Evolutionary conservation across 2,888 invertebrate species (phyloP).

Genomic region (Acleris emargana): DNA sequence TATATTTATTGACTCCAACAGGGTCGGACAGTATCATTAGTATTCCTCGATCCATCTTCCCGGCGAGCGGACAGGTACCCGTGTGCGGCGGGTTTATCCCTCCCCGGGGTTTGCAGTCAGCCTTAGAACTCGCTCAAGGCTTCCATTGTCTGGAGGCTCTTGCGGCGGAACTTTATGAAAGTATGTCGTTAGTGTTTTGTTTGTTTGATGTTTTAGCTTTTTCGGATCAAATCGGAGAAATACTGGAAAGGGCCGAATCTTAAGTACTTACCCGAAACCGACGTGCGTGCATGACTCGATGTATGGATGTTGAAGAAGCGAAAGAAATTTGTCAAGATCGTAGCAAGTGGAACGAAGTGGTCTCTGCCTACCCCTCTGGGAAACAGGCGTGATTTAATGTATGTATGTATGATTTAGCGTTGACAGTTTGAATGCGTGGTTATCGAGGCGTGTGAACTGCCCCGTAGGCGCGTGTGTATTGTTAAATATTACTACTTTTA

Average conservation of each 20-base stretch:
- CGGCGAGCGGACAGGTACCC: slow-evolving; percentile 3
- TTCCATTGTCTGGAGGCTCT: slow-evolving; percentile 27
- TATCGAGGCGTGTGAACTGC: neutral
- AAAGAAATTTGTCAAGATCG: no score
- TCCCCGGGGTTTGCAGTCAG: slow-evolving; percentile 1
- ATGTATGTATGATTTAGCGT: no score
- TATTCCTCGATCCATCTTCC: slow-evolving; percentile 10
- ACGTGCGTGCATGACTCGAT: no score
- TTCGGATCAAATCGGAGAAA: no score
- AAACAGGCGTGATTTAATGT: no score
- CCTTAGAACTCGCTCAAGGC: slow-evolving; percentile 9
- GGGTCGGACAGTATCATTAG: slow-evolving; percentile 9
- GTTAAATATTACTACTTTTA: no score
- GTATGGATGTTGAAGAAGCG: no score
- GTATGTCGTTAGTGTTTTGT: slow-evolving; percentile 3
- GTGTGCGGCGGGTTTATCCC: slow-evolving; percentile 7
- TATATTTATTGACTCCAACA: slow-evolving; percentile 2
- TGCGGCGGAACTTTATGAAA: slow-evolving; percentile 5
- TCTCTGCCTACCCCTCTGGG: no score
- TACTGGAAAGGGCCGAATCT: no score
- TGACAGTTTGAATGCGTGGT: neutral
- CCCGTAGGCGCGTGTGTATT: no score
- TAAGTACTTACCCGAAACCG: no score
- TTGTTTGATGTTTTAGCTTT: neutral
- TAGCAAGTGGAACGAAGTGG: no score